Evolutionary conservation across 2,797 vertebrate genomes (phyloP).

Genomic region (Hipposideros larvatus): DNA sequence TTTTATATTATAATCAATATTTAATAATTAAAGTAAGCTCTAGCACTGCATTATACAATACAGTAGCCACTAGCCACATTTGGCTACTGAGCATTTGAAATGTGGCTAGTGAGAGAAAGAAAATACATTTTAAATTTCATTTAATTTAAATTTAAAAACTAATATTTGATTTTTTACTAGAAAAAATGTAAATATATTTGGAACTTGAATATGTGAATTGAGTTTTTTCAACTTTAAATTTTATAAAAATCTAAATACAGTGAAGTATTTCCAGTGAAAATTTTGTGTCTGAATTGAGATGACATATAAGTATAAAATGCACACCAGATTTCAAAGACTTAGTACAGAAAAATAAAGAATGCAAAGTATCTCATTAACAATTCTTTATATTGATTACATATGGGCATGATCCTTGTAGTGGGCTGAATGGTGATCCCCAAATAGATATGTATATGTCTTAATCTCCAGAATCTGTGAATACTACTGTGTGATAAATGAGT

Average conservation of each 20-base stretch:
- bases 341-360: background rate
- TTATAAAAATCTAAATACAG: constrained; percentile 41
- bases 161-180: background rate
- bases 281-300: background rate
- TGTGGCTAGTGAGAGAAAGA: background rate
- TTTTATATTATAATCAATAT: background rate
- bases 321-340: background rate
- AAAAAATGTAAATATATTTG: background rate
- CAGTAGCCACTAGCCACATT: background rate
- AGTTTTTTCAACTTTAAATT: background rate
- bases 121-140: background rate
- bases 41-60: background rate
- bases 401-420: background rate
- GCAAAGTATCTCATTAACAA: background rate
- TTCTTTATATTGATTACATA: background rate
- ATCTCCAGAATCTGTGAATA: background rate
- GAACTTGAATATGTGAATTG: background rate
- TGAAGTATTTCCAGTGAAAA: background rate
- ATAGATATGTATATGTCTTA: background rate
- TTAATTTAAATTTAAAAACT: constrained; percentile 18
- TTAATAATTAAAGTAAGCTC: background rate
- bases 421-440: background rate
- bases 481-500: background rate
- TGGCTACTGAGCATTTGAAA: background rate
- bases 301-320: background rate